Percentiles rank a stretch among this genome's conserved stretches.
These are phyloP conservation scores for Incurvaria masculella DNA, from an alignment of 2,888 invertebrate genomes.

Conservation along the genomic window DNA sequence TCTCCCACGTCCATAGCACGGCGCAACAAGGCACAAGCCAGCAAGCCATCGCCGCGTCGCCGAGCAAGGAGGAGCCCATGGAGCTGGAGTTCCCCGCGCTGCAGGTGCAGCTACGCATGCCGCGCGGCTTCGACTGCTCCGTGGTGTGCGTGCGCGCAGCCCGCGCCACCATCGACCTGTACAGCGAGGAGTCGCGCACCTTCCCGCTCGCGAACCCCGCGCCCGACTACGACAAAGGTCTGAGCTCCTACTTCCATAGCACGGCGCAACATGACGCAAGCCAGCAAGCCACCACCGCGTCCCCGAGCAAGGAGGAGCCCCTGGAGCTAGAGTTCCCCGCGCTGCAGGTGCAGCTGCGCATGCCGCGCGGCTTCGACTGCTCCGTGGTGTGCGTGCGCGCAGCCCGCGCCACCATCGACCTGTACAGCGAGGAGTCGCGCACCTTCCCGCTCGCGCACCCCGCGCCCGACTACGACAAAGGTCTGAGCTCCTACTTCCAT, in stretches of 20 bases:
- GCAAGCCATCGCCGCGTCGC: too few species aligned
- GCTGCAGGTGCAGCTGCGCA: slow-evolving; percentile 46
- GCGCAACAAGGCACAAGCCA: too few species aligned
- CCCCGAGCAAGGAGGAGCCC: too few species aligned
- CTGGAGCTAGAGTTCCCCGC: slow-evolving; percentile 53
- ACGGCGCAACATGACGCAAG: too few species aligned
- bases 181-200: slow-evolving; percentile 46
- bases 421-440: slow-evolving; percentile 51
- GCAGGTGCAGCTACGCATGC: slow-evolving; percentile 50
- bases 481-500: too few species aligned
- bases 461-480: slow-evolving; percentile 21
- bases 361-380: slow-evolving; percentile 55
- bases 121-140: slow-evolving; percentile 50
- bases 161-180: slow-evolving; percentile 55
- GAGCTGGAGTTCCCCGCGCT: slow-evolving; percentile 54
- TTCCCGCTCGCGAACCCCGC: slow-evolving; percentile 26
- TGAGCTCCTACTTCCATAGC: too few species aligned
- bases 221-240: slow-evolving; percentile 20
- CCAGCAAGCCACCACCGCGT: too few species aligned
- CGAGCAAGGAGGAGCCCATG: slow-evolving; percentile 52
- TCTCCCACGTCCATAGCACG: too few species aligned
- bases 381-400: slow-evolving; percentile 54
- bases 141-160: slow-evolving; percentile 56
- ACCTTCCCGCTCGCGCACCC: slow-evolving; percentile 26
- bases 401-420: slow-evolving; percentile 55